Evolutionary conservation across 1,140 invertebrate genomes (phyloP).

Genomic region (Pectinophora gossypiella): DNA sequence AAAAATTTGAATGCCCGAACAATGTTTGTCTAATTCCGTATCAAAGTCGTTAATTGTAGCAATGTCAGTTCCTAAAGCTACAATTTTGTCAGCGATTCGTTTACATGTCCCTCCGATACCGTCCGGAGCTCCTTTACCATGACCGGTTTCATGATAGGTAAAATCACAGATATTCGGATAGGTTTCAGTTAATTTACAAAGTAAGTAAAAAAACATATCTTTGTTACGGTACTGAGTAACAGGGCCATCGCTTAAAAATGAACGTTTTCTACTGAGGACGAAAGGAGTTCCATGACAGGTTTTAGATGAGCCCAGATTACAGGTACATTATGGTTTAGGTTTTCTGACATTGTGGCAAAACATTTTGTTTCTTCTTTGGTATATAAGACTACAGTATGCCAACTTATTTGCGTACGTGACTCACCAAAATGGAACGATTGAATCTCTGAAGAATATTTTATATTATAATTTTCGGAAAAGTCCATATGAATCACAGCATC

Average conservation of each 20-base stretch:
- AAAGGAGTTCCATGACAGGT: constrained; percentile 22
- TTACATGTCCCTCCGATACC: constrained; percentile 62
- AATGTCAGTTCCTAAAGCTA: constrained; percentile 6
- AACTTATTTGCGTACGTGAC: neutral
- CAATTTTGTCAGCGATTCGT: constrained; percentile 35
- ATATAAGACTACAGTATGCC: constrained; percentile 13
- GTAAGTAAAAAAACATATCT: constrained; percentile 23
- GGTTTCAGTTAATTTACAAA: constrained; percentile 21
- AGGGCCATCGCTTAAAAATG: constrained; percentile 31
- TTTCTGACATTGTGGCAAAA: constrained; percentile 20
- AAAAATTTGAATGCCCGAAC: neutral
- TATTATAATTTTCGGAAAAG: constrained; percentile 12
- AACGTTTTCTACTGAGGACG: constrained; percentile 21
- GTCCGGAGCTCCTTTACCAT: constrained; percentile 68
- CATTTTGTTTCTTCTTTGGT: constrained; percentile 14
- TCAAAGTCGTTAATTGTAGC: constrained; percentile 2
- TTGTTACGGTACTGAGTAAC: constrained; percentile 33
- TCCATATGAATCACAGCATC: constrained; percentile 15
- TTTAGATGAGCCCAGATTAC: constrained; percentile 32
- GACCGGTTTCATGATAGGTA: constrained; percentile 57
- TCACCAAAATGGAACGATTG: constrained; percentile 16
- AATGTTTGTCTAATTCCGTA: constrained; percentile 5
- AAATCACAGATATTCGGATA: constrained; percentile 26
- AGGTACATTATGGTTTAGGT: constrained; percentile 25
- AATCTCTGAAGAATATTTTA: constrained; percentile 11